Conservation (phyloP, 2,797 vertebrate species). For the Capromys pilorides region DNA sequence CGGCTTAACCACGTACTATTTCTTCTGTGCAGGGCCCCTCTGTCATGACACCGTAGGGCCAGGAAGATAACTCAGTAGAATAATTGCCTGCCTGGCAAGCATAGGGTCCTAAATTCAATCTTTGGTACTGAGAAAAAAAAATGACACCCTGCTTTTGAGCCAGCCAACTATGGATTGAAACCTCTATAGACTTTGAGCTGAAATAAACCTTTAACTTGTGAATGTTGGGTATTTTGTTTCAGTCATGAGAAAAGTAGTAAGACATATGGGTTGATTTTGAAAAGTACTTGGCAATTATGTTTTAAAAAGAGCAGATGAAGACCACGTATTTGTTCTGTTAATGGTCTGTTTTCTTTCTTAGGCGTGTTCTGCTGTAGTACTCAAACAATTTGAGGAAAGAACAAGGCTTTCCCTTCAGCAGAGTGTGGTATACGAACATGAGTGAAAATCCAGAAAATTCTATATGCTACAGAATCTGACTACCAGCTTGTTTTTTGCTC, state of each 20-base stretch:
- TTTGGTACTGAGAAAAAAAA: no score
- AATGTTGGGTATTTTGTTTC: background rate
- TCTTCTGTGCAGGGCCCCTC: no score
- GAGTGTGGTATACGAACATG: background rate
- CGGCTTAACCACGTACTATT: background rate
- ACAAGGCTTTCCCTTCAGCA: background rate
- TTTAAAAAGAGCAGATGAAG: background rate
- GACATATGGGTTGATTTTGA: conserved; percentile 20
- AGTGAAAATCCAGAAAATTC: conserved; percentile 5
- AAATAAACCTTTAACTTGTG: background rate
- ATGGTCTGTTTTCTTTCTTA: background rate
- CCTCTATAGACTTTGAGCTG: background rate
- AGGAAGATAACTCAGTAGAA: no score
- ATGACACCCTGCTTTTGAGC: background rate
- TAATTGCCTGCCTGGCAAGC: no score
- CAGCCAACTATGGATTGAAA: background rate
- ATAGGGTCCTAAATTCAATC: no score
- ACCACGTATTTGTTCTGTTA: background rate
- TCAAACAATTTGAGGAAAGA: conserved; percentile 33
- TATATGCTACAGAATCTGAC: background rate
- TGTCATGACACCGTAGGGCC: background rate
- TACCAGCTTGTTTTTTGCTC: background rate
- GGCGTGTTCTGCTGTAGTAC: background rate
- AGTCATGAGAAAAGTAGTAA: background rate
- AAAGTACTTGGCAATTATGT: background rate